These are phyloP conservation scores for Emberiza fucata DNA, from an alignment of 2,113 vertebrate genomes.

Conservation along the genomic window DNA sequence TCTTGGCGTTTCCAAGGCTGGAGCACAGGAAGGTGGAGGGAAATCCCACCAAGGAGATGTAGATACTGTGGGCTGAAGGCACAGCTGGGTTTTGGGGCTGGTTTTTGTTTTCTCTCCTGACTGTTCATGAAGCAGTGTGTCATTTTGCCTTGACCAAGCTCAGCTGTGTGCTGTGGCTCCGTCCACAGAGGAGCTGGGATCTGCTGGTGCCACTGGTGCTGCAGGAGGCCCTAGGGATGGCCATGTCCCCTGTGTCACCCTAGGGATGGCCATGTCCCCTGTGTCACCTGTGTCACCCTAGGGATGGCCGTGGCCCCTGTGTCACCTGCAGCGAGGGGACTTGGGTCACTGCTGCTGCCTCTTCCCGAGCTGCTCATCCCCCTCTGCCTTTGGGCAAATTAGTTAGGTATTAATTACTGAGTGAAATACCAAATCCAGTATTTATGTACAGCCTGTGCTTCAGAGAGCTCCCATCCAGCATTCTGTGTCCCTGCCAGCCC, in stretches of 20 bases:
- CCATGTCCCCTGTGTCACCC: too few relatives aligned
- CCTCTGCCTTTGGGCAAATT: neutral
- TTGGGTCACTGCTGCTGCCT: accelerated
- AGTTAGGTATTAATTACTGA: neutral
- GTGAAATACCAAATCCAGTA: neutral
- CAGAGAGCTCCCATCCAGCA: neutral
- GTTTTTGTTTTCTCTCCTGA: neutral
- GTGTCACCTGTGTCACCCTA: too few relatives aligned
- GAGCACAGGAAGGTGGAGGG: neutral
- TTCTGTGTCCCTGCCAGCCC: neutral
- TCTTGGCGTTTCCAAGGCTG: neutral
- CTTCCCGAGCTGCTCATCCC: neutral
- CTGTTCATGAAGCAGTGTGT: neutral
- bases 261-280: too few relatives aligned
- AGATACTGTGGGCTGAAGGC: accelerated
- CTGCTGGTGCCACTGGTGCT: neutral
- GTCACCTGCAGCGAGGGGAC: neutral
- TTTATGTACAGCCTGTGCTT: neutral
- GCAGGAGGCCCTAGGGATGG: neutral
- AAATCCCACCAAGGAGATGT: accelerated
- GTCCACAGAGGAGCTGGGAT: accelerated
- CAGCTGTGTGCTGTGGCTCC: neutral
- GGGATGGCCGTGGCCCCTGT: neutral
- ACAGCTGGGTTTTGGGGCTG: neutral
- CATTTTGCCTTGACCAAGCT: neutral